Conservation (phyloP, 2,113 vertebrate genomes). For the Paradisaea rubra region DNA sequence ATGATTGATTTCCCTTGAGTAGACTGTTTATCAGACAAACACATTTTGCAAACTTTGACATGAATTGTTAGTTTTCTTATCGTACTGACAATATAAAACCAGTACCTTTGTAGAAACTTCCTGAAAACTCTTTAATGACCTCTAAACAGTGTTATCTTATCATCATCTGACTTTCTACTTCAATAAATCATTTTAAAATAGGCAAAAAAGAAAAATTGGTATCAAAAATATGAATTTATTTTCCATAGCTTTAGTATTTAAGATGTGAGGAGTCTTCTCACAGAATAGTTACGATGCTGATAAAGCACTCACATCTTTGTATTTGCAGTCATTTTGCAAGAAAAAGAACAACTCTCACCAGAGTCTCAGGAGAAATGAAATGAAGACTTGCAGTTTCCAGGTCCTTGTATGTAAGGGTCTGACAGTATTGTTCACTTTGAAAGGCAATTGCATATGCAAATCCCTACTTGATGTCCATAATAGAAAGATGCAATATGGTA, state of each 20-base stretch:
- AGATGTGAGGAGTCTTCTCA: constrained; percentile 29
- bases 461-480: not conserved
- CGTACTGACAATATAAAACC: constrained; percentile 66
- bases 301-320: constrained; percentile 45
- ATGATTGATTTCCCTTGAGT: constrained; percentile 74
- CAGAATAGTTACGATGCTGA: constrained; percentile 39
- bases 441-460: not conserved
- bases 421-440: not conserved
- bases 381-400: not conserved
- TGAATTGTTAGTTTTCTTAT: constrained; percentile 80
- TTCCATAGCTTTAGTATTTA: constrained; percentile 61
- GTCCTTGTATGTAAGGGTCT: not conserved
- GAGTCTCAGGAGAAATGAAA: not conserved
- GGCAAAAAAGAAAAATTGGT: constrained; percentile 69
- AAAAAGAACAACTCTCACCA: constrained; percentile 6
- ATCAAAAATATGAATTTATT: constrained; percentile 72
- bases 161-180: constrained; percentile 70
- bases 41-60: constrained; percentile 79
- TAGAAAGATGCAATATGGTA: not conserved
- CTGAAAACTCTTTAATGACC: constrained; percentile 78
- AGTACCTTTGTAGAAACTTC: constrained; percentile 72
- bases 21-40: constrained; percentile 81
- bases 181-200: constrained; percentile 80
- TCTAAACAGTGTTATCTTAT: constrained; percentile 81
- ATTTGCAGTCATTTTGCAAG: not conserved